Conservation (phyloP, 2,113 vertebrate species). For the Myxocyprinus asiaticus region DNA sequence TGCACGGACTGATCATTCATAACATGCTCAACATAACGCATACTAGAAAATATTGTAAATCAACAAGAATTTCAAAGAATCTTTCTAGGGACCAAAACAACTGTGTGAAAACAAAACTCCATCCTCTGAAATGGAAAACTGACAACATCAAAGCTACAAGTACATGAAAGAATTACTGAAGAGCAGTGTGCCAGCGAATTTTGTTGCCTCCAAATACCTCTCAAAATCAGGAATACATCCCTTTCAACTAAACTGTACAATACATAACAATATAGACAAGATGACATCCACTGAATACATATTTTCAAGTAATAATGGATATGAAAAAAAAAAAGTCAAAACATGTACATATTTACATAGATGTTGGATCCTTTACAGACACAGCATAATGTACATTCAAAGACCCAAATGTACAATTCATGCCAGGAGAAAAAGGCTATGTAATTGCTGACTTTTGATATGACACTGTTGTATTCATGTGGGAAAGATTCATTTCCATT, state of each 20-base stretch:
- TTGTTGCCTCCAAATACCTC: constrained; percentile 24
- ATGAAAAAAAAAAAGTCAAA: constrained; percentile 34
- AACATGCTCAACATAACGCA: constrained; percentile 39
- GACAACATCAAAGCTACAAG: constrained; percentile 40
- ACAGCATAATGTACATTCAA: constrained; percentile 57
- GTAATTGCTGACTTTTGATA: constrained; percentile 34
- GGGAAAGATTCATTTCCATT: constrained; percentile 44
- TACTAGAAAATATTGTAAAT: neutral
- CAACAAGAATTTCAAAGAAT: neutral
- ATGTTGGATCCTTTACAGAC: constrained; percentile 55
- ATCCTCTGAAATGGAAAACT: constrained; percentile 27
- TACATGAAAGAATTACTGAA: constrained; percentile 18
- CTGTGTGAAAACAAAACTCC: constrained; percentile 11
- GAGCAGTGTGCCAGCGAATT: constrained; percentile 15
- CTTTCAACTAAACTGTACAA: constrained; percentile 62
- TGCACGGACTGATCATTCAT: constrained; percentile 13
- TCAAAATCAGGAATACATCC: constrained; percentile 57
- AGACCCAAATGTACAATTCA: constrained; percentile 26
- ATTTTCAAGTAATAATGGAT: constrained; percentile 72
- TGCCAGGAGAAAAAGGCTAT: constrained; percentile 7
- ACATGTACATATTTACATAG: constrained; percentile 74
- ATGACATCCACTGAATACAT: constrained; percentile 56
- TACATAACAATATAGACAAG: constrained; percentile 63
- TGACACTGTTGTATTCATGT: constrained; percentile 52
- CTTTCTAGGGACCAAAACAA: constrained; percentile 34